These are phyloP conservation scores for Akabosia matsudoensis DNA, from an alignment of 1,140 invertebrate genomes.

Conservation along the genomic window DNA sequence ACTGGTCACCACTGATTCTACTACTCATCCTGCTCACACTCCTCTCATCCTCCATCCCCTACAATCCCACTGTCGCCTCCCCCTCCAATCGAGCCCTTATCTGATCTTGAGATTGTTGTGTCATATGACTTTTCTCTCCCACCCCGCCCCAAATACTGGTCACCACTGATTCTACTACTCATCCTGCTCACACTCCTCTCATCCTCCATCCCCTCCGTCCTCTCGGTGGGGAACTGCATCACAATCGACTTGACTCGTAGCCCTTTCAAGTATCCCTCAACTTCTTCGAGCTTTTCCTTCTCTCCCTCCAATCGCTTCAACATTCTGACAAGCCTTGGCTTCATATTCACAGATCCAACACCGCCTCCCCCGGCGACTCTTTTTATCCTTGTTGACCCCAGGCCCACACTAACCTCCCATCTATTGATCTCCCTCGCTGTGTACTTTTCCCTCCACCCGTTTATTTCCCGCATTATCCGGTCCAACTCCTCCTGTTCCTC, in stretches of 20 bases:
- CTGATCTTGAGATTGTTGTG: too few relatives aligned
- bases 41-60: neutral
- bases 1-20: too few relatives aligned
- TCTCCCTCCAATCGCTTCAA: conserved; percentile 5
- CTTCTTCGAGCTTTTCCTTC: conserved; percentile 22
- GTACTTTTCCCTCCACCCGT: conserved; percentile 27
- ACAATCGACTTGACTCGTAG: conserved; percentile 24
- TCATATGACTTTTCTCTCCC: too few relatives aligned
- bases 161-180: conserved; percentile 1
- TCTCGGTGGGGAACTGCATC: conserved; percentile 26
- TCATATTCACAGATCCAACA: conserved; percentile 14
- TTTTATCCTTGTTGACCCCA: neutral
- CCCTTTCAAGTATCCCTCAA: neutral
- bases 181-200: neutral
- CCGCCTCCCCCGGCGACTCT: neutral
- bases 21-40: neutral
- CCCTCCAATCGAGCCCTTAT: neutral
- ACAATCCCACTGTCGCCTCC: conserved; percentile 15
- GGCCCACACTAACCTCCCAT: conserved; percentile 21
- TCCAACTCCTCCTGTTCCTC: conserved; percentile 23
- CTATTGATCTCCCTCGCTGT: conserved; percentile 1
- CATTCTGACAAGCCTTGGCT: conserved; percentile 28
- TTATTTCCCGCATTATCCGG: neutral
- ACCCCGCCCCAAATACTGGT: too few relatives aligned
- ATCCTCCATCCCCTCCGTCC: neutral